Percentiles rank a stretch among this genome's conserved stretches.
Conservation (phyloP, 2,797 vertebrate genomes). For the Antennarius maculatus region DNA sequence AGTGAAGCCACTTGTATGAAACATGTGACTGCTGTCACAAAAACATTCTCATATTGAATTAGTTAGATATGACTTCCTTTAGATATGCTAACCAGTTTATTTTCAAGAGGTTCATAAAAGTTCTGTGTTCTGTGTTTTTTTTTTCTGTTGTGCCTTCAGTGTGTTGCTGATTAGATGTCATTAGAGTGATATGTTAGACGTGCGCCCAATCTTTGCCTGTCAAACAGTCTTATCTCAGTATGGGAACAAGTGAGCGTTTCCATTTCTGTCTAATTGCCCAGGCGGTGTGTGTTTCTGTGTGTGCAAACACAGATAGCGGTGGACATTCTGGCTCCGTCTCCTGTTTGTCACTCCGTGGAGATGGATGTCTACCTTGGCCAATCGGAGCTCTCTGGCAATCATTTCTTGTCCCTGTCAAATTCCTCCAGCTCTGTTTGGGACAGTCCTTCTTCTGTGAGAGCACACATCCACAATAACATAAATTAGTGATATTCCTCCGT, state of each 20-base stretch:
- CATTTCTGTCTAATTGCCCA: slow-evolving; percentile 7
- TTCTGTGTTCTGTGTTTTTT: not conserved
- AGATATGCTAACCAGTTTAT: not conserved
- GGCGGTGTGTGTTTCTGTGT: slow-evolving; percentile 23
- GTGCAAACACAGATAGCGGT: slow-evolving; percentile 70
- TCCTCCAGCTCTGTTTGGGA: slow-evolving; percentile 61
- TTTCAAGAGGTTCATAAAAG: not conserved
- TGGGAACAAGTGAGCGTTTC: slow-evolving; percentile 3
- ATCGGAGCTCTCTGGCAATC: slow-evolving; percentile 65
- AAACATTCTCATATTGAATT: not conserved
- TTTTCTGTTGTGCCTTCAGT: not conserved
- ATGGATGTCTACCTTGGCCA: slow-evolving; percentile 79
- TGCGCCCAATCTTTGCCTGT: not conserved
- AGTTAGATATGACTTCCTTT: not conserved
- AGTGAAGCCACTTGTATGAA: not conserved
- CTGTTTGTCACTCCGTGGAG: slow-evolving; percentile 78
- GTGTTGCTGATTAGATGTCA: slow-evolving; percentile 25
- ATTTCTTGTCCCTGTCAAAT: slow-evolving; percentile 78
- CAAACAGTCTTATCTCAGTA: slow-evolving; percentile 25
- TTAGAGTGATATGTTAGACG: not conserved
- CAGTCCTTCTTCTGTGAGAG: slow-evolving; percentile 79
- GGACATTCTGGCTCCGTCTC: slow-evolving; percentile 73
- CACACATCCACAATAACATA: not conserved
- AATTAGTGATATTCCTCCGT: not conserved
- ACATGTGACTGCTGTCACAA: not conserved